These are phyloP conservation scores for Pipistrellus nathusii DNA, from an alignment of 2,797 vertebrate genomes.

Conservation along the genomic window DNA sequence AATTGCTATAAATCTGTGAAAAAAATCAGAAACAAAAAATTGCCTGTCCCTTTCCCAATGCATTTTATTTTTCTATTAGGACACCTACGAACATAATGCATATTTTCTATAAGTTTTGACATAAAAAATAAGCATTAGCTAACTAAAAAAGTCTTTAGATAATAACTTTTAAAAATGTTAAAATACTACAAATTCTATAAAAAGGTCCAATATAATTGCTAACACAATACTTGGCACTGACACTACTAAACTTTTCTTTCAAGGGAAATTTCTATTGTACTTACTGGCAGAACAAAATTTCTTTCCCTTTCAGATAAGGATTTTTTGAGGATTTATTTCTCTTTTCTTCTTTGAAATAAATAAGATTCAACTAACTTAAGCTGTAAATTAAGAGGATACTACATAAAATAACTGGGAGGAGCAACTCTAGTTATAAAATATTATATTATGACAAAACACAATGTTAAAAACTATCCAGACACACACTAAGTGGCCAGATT, in stretches of 20 bases:
- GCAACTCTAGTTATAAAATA: neutral
- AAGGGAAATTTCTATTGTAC: neutral
- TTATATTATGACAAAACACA: conserved; percentile 16
- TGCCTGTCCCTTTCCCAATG: neutral
- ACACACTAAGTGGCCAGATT: neutral
- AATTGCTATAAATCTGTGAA: conserved; percentile 46
- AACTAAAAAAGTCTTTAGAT: conserved; percentile 28
- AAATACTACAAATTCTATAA: conserved; percentile 34
- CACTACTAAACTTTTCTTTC: neutral
- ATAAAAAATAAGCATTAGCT: conserved; percentile 45
- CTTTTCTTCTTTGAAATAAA: conserved; percentile 47
- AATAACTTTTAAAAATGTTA: neutral
- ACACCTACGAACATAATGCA: neutral
- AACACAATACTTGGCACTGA: neutral
- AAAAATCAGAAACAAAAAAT: conserved; percentile 31
- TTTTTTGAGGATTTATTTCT: conserved; percentile 35
- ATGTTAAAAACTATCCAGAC: conserved; percentile 13
- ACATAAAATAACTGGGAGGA: conserved; percentile 18
- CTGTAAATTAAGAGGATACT: conserved; percentile 2
- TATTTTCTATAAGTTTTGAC: neutral
- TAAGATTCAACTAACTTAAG: conserved; percentile 36
- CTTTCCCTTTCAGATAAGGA: neutral
- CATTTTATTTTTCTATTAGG: conserved; percentile 49
- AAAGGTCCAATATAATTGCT: conserved; percentile 33
- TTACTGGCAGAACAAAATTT: neutral